Conservation (phyloP, 2,888 invertebrate species). For the Pammene fasciana region DNA sequence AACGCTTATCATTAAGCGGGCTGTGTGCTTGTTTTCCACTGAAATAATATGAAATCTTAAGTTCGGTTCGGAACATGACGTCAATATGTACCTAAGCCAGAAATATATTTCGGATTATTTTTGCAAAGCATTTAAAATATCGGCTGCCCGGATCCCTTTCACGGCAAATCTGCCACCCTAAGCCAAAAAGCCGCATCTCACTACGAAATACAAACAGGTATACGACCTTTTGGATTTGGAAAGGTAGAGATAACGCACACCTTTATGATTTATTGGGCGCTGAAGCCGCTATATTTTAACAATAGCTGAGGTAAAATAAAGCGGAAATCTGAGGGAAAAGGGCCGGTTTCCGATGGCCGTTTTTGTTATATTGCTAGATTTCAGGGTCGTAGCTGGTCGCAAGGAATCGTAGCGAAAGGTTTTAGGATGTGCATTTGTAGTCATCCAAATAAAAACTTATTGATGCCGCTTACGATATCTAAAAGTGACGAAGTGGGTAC, state of each 20-base stretch:
- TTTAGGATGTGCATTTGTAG: background rate
- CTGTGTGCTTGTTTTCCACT: too few species aligned
- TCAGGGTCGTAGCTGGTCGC: background rate
- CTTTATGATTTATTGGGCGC: conserved; percentile 39
- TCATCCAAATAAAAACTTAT: too few species aligned
- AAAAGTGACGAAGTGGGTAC: too few species aligned
- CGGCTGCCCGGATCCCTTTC: conserved; percentile 33
- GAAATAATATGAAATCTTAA: background rate
- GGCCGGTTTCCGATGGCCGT: conserved; percentile 11
- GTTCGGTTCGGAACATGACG: background rate
- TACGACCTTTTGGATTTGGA: background rate
- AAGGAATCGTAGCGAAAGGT: background rate
- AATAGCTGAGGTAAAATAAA: conserved; percentile 27
- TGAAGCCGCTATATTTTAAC: conserved; percentile 40
- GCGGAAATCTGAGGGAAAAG: conserved; percentile 27
- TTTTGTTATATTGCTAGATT: conserved; percentile 14
- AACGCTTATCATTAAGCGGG: too few species aligned
- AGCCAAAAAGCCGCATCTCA: background rate
- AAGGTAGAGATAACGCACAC: conserved; percentile 20
- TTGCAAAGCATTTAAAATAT: conserved; percentile 34
- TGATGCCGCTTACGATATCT: too few species aligned
- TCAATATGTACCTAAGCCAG: conserved; percentile 7
- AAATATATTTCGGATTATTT: conserved; percentile 14
- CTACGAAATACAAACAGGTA: background rate
- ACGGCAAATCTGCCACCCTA: background rate